A percentile compares a stretch with the other conserved stretches of the same genome.
These are phyloP conservation scores for Temnothorax unifasciatus DNA, from an alignment of 2,888 invertebrate species.

Conservation along the genomic window DNA sequence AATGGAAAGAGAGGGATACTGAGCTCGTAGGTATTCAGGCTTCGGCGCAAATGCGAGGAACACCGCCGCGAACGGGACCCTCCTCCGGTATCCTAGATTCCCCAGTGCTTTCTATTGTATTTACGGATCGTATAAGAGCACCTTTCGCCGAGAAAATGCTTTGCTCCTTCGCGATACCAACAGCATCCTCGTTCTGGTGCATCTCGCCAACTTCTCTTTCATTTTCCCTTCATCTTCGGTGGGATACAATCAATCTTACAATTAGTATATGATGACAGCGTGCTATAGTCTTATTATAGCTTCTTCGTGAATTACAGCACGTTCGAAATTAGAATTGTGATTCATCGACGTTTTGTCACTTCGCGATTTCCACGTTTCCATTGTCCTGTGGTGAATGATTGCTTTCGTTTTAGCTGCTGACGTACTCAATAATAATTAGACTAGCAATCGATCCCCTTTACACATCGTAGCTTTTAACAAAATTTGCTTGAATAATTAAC, in stretches of 20 bases:
- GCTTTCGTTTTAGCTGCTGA: slow-evolving; percentile 2
- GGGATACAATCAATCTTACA: neutral
- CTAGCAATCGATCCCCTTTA: slow-evolving; percentile 9
- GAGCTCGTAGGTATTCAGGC: slow-evolving; percentile 76
- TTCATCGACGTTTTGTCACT: slow-evolving; percentile 18
- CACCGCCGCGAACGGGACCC: slow-evolving; percentile 54
- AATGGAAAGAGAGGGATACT: slow-evolving; percentile 6
- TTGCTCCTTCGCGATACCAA: slow-evolving; percentile 24
- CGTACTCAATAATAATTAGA: slow-evolving; percentile 13
- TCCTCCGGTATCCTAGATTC: slow-evolving; percentile 80
- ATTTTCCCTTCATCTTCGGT: neutral
- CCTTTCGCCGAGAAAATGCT: slow-evolving; percentile 74
- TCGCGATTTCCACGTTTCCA: neutral
- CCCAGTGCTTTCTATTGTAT: slow-evolving; percentile 82
- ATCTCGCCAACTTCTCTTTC: neutral
- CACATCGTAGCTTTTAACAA: neutral
- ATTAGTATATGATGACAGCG: neutral
- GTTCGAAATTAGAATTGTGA: slow-evolving; percentile 12
- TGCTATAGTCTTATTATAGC: neutral
- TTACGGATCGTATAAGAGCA: slow-evolving; percentile 79
- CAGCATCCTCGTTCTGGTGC: neutral
- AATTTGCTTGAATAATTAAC: slow-evolving; percentile 26
- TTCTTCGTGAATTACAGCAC: slow-evolving; percentile 9
- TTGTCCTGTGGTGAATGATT: neutral
- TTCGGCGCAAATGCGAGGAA: slow-evolving; percentile 64